phyloP scores from a whole-genome alignment of 2,113 vertebrate genomes.

The Pseudois nayaur region DNA sequence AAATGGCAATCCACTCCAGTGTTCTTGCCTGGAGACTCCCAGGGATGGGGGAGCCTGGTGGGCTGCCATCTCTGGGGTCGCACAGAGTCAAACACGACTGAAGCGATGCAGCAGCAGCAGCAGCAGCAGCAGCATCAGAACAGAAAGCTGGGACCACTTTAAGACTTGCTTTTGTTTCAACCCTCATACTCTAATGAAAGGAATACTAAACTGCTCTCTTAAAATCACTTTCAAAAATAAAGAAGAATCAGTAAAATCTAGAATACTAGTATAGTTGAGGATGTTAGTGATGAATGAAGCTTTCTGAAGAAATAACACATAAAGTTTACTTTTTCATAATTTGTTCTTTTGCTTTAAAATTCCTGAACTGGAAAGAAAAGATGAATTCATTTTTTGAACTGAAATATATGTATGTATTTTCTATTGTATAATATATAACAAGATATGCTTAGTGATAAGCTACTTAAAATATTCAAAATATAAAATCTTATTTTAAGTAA shows the following conservation, averaged over 20 bases:
- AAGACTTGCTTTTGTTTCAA: neutral
- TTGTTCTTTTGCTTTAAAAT: neutral
- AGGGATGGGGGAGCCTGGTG: no score
- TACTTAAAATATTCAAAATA: neutral
- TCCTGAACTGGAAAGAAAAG: neutral
- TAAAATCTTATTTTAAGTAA: neutral
- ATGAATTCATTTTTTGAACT: neutral
- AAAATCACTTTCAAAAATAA: neutral
- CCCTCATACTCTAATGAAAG: neutral
- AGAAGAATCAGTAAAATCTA: neutral
- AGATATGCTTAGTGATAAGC: neutral
- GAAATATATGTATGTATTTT: neutral
- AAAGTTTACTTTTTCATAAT: neutral
- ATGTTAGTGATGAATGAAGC: neutral
- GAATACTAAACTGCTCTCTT: neutral
- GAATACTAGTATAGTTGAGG: neutral
- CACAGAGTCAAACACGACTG: no score
- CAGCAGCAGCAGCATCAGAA: no score
- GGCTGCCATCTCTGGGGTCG: fast-evolving
- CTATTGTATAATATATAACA: neutral
- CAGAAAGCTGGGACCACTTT: neutral
- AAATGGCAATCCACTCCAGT: no score
- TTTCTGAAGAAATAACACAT: neutral
- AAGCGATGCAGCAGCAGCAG: no score
- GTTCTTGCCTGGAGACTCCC: no score